Evolutionary conservation across 2,888 invertebrate genomes (phyloP).

Genomic region (Troides oblongomaculatus): DNA sequence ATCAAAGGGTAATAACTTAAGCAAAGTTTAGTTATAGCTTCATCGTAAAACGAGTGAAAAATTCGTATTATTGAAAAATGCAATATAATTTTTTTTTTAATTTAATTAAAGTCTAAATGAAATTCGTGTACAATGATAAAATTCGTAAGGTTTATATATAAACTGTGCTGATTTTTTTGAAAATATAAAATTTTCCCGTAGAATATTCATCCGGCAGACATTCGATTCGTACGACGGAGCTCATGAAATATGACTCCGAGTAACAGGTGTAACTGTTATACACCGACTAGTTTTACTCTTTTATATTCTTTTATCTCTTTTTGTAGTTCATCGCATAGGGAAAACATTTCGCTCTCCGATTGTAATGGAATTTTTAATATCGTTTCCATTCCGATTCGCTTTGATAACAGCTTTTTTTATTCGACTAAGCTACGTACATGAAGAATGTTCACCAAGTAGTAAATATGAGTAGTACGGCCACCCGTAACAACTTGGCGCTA

Average conservation of each 20-base stretch:
- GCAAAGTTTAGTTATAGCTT: too few species aligned
- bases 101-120: too few species aligned
- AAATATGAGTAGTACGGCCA: too few species aligned
- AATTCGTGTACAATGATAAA: too few species aligned
- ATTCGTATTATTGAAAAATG: too few species aligned
- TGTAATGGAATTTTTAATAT: slow-evolving; percentile 17
- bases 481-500: too few species aligned
- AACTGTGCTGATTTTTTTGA: not conserved
- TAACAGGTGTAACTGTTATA: slow-evolving; percentile 50
- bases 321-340: slow-evolving; percentile 20
- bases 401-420: not conserved
- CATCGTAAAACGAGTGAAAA: too few species aligned
- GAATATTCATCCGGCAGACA: slow-evolving; percentile 37
- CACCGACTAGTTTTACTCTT: slow-evolving; percentile 38
- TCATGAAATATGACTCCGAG: slow-evolving; percentile 43
- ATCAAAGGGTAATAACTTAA: too few species aligned
- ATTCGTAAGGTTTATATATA: too few species aligned
- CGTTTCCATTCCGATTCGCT: slow-evolving; percentile 11
- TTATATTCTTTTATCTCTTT: slow-evolving; percentile 41
- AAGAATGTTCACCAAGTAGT: too few species aligned
- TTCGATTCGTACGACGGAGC: slow-evolving; percentile 32
- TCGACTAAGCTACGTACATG: too few species aligned
- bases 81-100: too few species aligned
- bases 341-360: slow-evolving; percentile 19
- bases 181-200: slow-evolving; percentile 15